These are phyloP conservation scores for Meandrina meandrites DNA, from an alignment of 92 coral and sea anemone genomes.

Conservation along the genomic window DNA sequence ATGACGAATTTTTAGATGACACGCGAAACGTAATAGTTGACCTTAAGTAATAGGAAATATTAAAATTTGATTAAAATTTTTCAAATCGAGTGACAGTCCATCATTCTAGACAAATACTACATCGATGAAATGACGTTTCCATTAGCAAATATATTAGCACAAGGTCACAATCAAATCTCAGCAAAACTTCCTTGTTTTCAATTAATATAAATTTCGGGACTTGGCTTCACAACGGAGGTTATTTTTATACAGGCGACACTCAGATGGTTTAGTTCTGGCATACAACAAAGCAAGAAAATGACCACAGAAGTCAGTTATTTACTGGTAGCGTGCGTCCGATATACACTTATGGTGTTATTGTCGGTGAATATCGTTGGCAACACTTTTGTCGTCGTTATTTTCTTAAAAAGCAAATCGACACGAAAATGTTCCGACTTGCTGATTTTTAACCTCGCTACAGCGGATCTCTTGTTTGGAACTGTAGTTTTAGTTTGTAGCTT, in stretches of 20 bases:
- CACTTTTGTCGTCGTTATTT: conserved; percentile 45
- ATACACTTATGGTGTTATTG: conserved; percentile 5
- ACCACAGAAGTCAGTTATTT: background rate
- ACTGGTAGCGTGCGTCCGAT: background rate
- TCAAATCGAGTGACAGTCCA: background rate
- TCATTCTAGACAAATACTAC: background rate
- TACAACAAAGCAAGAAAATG: background rate
- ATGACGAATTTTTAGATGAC: background rate
- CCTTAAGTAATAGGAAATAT: background rate
- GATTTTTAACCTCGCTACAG: conserved; percentile 51
- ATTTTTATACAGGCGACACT: background rate
- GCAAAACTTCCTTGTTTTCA: background rate
- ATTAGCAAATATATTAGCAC: background rate
- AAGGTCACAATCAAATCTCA: background rate
- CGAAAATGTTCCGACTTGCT: conserved; percentile 22
- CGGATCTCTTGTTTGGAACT: conserved; percentile 49
- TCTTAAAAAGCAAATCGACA: conserved; percentile 20
- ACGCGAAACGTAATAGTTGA: background rate
- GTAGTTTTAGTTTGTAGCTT: conserved; percentile 33
- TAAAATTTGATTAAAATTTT: background rate
- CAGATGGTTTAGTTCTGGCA: background rate
- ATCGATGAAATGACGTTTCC: background rate
- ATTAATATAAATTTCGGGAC: background rate
- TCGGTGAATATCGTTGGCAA: conserved; percentile 46
- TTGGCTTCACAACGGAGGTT: background rate